Evolutionary conservation across 2,797 vertebrate species (phyloP).

Genomic region (Meda fulgida): DNA sequence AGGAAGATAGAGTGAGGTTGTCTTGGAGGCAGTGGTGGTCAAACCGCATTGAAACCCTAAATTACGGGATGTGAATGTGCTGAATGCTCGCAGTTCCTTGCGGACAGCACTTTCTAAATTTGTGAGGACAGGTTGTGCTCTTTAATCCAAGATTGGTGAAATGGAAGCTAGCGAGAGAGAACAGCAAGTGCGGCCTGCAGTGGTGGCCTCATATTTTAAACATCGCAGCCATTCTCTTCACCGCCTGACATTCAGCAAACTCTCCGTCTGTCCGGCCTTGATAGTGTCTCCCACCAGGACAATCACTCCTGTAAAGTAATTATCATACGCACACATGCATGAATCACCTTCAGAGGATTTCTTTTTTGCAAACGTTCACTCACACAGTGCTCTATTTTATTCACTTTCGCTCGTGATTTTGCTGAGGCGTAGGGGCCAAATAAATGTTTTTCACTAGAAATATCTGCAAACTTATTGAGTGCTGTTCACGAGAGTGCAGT

Average conservation of each 20-base stretch:
- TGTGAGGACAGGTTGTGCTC: constrained; percentile 29
- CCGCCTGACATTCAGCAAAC: constrained; percentile 57
- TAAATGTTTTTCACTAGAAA: not conserved
- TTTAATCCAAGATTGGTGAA: constrained; percentile 41
- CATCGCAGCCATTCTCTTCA: constrained; percentile 37
- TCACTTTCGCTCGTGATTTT: not conserved
- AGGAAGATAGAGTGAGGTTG: constrained; percentile 17
- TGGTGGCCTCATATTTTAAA: constrained; percentile 59
- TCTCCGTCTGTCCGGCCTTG: constrained; percentile 58
- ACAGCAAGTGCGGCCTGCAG: not conserved
- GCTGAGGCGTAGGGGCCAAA: not conserved
- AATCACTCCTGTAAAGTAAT: constrained; percentile 54
- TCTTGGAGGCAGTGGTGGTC: constrained; percentile 21
- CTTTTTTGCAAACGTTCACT: not conserved
- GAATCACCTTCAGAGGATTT: constrained; percentile 46
- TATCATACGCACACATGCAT: constrained; percentile 49
- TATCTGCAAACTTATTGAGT: not conserved
- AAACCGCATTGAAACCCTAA: constrained; percentile 12
- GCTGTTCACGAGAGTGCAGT: not conserved
- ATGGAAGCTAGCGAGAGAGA: constrained; percentile 37
- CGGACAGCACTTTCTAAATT: constrained; percentile 33
- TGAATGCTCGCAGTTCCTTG: not conserved
- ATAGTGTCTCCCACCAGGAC: constrained; percentile 48
- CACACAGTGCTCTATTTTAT: not conserved
- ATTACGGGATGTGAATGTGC: constrained; percentile 19